Percentiles rank a stretch among this genome's conserved stretches.
phyloP scores from a whole-genome alignment of 92 coral and sea anemone species.

The Meandrina meandrites region DNA sequence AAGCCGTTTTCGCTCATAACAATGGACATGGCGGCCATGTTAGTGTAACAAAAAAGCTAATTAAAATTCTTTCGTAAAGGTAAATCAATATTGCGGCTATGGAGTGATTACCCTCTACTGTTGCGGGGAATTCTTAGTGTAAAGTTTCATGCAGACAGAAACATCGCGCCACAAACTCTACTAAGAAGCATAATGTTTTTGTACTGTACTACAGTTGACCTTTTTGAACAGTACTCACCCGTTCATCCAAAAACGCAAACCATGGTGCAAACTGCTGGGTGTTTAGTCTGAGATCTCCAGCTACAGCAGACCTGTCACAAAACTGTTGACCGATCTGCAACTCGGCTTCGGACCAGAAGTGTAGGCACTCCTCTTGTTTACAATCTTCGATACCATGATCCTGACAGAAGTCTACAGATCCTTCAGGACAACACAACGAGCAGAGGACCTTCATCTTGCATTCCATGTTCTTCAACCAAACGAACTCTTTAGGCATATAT shows the following conservation, averaged over 20 bases:
- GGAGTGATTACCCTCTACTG: too few species aligned
- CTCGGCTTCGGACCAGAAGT: constrained; percentile 12
- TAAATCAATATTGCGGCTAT: too few species aligned
- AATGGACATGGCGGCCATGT: too few species aligned
- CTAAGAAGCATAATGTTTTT: not conserved
- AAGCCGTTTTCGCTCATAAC: too few species aligned
- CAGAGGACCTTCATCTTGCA: not conserved
- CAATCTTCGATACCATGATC: constrained; percentile 1
- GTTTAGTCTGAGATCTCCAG: not conserved
- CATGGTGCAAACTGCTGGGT: not conserved
- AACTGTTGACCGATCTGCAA: not conserved
- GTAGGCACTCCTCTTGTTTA: not conserved
- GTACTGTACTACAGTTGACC: not conserved
- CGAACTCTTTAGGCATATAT: constrained; percentile 9
- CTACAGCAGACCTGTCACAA: constrained; percentile 1
- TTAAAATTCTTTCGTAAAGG: too few species aligned
- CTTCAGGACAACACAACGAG: not conserved
- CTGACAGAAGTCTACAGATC: not conserved
- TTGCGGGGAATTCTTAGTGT: not conserved
- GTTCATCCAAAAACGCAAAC: not conserved
- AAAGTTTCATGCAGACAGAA: not conserved
- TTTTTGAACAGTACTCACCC: not conserved
- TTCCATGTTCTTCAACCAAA: constrained; percentile 8
- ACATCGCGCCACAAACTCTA: not conserved
- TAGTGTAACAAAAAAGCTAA: too few species aligned